A percentile compares a stretch with the other conserved stretches of the same genome.
phyloP scores from a whole-genome alignment of 2,113 vertebrate genomes.

The Platysternon megacephalum region DNA sequence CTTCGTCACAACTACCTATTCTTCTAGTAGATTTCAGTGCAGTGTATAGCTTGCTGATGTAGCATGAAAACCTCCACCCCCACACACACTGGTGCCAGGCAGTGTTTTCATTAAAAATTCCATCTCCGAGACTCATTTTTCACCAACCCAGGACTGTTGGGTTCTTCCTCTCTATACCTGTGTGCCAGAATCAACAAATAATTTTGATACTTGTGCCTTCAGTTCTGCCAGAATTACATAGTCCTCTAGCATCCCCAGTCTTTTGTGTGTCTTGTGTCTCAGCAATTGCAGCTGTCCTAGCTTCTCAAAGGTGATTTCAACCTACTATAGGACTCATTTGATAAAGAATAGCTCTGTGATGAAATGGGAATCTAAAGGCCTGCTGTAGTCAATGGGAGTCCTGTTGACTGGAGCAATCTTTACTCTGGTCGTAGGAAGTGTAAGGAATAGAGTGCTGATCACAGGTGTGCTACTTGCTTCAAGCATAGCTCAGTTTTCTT shows the following conservation, averaged over 20 bases:
- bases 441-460: background rate
- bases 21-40: slow-evolving; percentile 22
- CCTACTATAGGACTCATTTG: background rate
- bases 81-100: slow-evolving; percentile 17
- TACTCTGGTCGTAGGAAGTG: background rate
- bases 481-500: background rate
- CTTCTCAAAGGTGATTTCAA: background rate
- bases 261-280: rapidly evolving
- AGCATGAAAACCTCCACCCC: slow-evolving; percentile 51
- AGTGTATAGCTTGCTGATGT: slow-evolving; percentile 31
- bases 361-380: background rate
- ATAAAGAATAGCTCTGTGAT: background rate
- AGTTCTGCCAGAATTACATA: background rate
- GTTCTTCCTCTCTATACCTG: slow-evolving; percentile 50
- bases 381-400: background rate
- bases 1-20: slow-evolving; percentile 12
- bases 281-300: background rate
- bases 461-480: background rate
- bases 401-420: background rate
- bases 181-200: slow-evolving; percentile 61
- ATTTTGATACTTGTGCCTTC: slow-evolving; percentile 42
- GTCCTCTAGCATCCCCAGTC: background rate
- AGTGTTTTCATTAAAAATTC: slow-evolving; percentile 60
- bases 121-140: slow-evolving; percentile 58
- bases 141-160: background rate